A percentile compares a stretch with the other conserved stretches of the same genome.
Evolutionary conservation across 1,140 invertebrate genomes (phyloP).

Genomic region (Trypoxylus dichotomus): DNA sequence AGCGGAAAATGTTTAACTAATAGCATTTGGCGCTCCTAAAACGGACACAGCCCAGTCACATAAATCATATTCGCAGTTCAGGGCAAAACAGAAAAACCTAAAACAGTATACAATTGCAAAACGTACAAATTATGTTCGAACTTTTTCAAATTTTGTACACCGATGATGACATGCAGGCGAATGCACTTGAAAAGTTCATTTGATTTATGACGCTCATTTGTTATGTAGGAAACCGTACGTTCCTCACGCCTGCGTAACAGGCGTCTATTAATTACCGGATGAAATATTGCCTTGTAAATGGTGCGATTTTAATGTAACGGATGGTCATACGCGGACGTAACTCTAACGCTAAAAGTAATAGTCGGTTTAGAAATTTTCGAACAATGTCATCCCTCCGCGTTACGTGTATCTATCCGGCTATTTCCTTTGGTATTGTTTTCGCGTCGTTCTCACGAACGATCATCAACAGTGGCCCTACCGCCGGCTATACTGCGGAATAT

Average conservation of each 20-base stretch:
- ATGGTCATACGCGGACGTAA: neutral
- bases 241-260: conserved; percentile 16
- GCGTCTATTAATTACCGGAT: conserved; percentile 17
- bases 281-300: conserved; percentile 17
- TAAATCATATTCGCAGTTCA: too few species aligned
- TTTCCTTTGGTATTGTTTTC: neutral
- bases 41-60: too few species aligned
- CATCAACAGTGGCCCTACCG: neutral
- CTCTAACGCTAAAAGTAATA: neutral
- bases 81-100: too few species aligned
- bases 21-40: too few species aligned
- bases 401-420: neutral
- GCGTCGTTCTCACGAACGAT: conserved; percentile 6
- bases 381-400: neutral
- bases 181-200: neutral
- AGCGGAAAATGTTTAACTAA: too few species aligned
- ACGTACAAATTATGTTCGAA: too few species aligned
- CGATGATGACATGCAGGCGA: neutral
- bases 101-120: too few species aligned
- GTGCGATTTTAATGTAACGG: conserved; percentile 18
- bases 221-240: conserved; percentile 1
- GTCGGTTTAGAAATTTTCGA: neutral
- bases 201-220: conserved; percentile 12
- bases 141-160: neutral
- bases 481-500: neutral